A percentile compares a stretch with the other conserved stretches of the same genome.
phyloP scores from a whole-genome alignment of 2,113 vertebrate genomes.

The Pluvialis apricaria region DNA sequence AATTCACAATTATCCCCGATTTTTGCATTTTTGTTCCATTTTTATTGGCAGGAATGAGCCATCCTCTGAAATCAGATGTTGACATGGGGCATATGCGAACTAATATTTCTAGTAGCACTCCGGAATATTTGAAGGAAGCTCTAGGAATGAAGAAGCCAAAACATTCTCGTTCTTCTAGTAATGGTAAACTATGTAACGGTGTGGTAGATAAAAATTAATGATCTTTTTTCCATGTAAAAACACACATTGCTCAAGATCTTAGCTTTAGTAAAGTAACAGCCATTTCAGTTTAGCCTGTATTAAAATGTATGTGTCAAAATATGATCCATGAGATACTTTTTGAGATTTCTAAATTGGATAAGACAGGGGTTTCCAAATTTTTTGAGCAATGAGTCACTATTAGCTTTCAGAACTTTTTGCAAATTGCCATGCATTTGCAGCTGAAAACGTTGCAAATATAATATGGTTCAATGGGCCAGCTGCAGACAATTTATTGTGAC shows the following conservation, averaged over 20 bases:
- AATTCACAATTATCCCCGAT: not conserved
- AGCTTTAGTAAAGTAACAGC: not conserved
- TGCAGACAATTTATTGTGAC: slow-evolving; percentile 64
- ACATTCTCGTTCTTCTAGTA: slow-evolving; percentile 73
- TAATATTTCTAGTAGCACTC: slow-evolving; percentile 46
- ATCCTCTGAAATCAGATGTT: slow-evolving; percentile 61
- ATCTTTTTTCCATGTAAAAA: not conserved
- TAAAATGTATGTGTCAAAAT: not conserved
- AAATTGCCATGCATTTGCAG: slow-evolving; percentile 48
- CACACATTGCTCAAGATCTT: not conserved
- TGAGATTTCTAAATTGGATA: not conserved
- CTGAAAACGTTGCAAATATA: slow-evolving; percentile 29
- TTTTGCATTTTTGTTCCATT: not conserved
- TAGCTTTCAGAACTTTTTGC: slow-evolving; percentile 35
- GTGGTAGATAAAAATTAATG: not conserved
- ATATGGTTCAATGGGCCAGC: slow-evolving; percentile 55
- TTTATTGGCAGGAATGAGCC: slow-evolving; percentile 63
- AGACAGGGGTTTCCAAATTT: not conserved
- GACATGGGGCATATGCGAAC: slow-evolving; percentile 24
- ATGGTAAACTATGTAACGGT: slow-evolving; percentile 58
- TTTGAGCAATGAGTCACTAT: slow-evolving; percentile 21
- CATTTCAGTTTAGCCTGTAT: not conserved
- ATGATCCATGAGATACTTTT: not conserved
- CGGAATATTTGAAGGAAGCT: slow-evolving; percentile 80
- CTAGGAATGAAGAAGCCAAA: slow-evolving; percentile 78